Base-by-base conservation (phyloP, 2,113 vertebrate species). In the Glareola pratincola region DNA sequence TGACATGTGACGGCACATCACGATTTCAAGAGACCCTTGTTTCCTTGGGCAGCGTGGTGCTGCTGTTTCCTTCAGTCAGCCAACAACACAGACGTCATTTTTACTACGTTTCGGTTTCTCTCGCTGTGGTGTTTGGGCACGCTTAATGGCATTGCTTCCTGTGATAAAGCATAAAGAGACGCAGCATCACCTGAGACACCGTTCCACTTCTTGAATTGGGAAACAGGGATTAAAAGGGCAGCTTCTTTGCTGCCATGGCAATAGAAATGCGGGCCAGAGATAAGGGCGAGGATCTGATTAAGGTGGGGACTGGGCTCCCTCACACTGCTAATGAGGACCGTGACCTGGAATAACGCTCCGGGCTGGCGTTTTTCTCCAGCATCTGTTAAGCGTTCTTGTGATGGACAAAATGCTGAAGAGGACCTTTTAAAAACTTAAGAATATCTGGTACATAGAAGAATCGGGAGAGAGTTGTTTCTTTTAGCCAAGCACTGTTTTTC, bases 191-290 rank as follows among this genome's bases (percentile, higher is more conserved):
- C 7, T 26, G 54, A 64, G 37, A 54, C 32, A 22, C 22, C 0
- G 1, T 54, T 88, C 81, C 16, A 2, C 50, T 73, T 45, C 45
- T 63, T 59, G n/a, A 6, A 14, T 3, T 24, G 48, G 72, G 86
- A 76, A 57, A 30, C 14, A 0, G 14, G 79, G 91, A 94, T 94
- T 95, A 85, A 34, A 27, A 50, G 76, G 26, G 27, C 71, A 56
- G 48, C 88, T 83, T 43, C 95, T 94, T 78, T 94, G 92, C 96
- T 97, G 96, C 67, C 85, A 63, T 78, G 90, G 92, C 92, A 94
- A 36, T 90, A 16, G 85, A 48, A 74, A 54, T 50, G 57, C 67
- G 3, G 29, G 93, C 85, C 94, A 72, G 54, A 71, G 90, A 80
- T 96, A 67, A 81, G 10, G 6, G 39, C 53, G 86, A 5, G 12